These are phyloP conservation scores for Aspidoscelis tigris DNA, from an alignment of 2,113 vertebrate species.

Conservation along the genomic window DNA sequence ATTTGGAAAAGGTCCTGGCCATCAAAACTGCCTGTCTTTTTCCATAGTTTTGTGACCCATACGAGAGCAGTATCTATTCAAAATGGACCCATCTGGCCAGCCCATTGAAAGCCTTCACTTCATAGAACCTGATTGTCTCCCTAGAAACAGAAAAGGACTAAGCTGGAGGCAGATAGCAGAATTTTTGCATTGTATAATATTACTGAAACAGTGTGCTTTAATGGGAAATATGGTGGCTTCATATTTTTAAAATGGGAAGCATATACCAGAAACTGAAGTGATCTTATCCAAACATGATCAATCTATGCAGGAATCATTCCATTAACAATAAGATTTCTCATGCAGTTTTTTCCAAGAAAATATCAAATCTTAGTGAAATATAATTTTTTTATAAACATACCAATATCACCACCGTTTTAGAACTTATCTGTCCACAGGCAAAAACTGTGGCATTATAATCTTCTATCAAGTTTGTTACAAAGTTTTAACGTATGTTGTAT, in stretches of 20 bases:
- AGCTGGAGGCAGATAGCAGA: no score
- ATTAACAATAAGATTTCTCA: neutral
- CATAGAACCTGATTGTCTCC: no score
- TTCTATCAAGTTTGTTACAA: conserved; percentile 81
- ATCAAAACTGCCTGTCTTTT: no score
- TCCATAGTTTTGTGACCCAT: no score
- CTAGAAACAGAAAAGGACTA: no score
- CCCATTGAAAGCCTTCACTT: no score
- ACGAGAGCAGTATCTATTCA: no score
- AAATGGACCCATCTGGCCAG: no score
- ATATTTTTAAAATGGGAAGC: no score
- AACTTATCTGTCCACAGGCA: conserved; percentile 92
- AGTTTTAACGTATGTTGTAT: conserved; percentile 83
- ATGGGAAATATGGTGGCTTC: neutral
- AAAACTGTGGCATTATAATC: conserved; percentile 92
- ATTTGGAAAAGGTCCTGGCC: no score
- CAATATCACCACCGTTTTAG: conserved; percentile 83
- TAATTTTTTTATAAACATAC: conserved; percentile 72
- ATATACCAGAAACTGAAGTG: neutral
- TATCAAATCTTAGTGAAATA: neutral
- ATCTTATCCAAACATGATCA: conserved; percentile 12
- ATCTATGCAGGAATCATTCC: neutral
- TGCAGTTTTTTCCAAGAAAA: neutral
- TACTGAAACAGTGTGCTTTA: neutral
- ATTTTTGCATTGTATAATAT: neutral